Evolutionary conservation across 2,888 invertebrate genomes (phyloP), one percentile per base, ranked within the genome.

Genomic region (Drosophila yooni): DNA sequence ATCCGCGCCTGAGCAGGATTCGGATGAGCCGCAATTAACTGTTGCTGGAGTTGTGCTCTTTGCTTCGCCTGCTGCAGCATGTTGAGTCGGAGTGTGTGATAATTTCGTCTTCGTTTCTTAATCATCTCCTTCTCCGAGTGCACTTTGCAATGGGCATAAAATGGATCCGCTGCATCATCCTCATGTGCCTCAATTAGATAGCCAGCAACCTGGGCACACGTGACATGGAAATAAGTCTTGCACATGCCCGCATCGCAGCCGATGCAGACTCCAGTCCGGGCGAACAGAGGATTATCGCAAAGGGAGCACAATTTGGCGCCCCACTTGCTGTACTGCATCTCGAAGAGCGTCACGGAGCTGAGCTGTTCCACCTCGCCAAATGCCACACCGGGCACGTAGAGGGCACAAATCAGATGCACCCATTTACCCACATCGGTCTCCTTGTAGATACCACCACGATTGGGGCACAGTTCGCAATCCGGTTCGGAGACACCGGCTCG

Each of bases 241-340:
- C 99, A 99, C 95, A 99, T 97, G 33, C 99, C 99, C 13, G 99
- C 99, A 94, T 99, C 99, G 94, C 99, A 99, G 74, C 97, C 97
- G 63, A 99, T 98, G 91, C 98, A 98, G 18, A 99, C 98, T 3
- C 99, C 99, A 0, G 98, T 98, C 34, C 98, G 95, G 11, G 98
- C 96, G 89, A 96, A 96, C 48, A 97, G 94, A 5, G 96, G 95
- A 93, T 99, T 98, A 76, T 96, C 96, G 92, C 99, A 99, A 15
- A 98, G 94, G 10, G 96, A 96, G 92, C 99, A 99, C 13, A 96
- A 95, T 90, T 98, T 97, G 11, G 97, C 96, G 43, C 99, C 99
- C 98, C 99, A 99, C 85, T 97, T 97, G 62, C 96, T 97, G 92
- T 99, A 98, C n/a, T 97, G 97, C 97, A 99, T 98, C 94, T 99